phyloP scores from a whole-genome alignment of 2,888 invertebrate species.

The Cremastobaeus sp. region DNA sequence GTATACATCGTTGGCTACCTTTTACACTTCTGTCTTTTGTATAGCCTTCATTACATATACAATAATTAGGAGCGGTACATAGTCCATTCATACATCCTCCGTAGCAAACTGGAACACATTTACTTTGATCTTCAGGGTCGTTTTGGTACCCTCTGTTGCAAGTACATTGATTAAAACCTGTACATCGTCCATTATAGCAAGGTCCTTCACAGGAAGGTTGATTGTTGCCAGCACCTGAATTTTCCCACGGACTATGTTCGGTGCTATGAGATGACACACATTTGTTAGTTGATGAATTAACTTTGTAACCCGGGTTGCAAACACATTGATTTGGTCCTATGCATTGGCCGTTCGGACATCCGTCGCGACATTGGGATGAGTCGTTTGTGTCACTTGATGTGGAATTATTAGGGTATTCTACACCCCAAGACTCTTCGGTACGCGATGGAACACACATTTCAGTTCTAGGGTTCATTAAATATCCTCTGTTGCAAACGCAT shows the following conservation, averaged over 20 bases:
- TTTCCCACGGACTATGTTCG: constrained; percentile 29
- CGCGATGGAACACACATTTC: constrained; percentile 10
- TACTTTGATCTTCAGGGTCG: constrained; percentile 71
- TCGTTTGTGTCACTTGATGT: neutral
- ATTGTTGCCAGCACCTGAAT: neutral
- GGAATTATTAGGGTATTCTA: constrained; percentile 3
- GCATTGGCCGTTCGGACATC: constrained; percentile 79
- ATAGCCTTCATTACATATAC: constrained; percentile 86
- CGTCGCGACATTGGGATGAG: constrained; percentile 66
- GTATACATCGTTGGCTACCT: constrained; percentile 83
- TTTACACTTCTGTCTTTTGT: constrained; percentile 82
- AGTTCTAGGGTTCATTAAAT: constrained; percentile 64
- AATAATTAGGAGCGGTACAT: constrained; percentile 86
- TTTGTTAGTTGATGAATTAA: constrained; percentile 80
- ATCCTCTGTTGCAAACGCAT: constrained; percentile 80
- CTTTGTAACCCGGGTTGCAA: constrained; percentile 79
- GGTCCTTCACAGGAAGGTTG: constrained; percentile 72
- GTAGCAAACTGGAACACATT: constrained; percentile 83
- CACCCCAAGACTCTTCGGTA: constrained; percentile 28
- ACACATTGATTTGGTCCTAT: constrained; percentile 80
- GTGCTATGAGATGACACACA: constrained; percentile 79
- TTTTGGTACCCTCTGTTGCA: constrained; percentile 78
- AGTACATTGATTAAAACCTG: constrained; percentile 76
- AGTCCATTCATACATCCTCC: constrained; percentile 87
- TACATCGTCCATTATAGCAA: constrained; percentile 80